Evolutionary conservation across 2,113 vertebrate genomes (phyloP), one percentile per base, ranked within the genome.

Genomic region (Festucalex cinctus): DNA sequence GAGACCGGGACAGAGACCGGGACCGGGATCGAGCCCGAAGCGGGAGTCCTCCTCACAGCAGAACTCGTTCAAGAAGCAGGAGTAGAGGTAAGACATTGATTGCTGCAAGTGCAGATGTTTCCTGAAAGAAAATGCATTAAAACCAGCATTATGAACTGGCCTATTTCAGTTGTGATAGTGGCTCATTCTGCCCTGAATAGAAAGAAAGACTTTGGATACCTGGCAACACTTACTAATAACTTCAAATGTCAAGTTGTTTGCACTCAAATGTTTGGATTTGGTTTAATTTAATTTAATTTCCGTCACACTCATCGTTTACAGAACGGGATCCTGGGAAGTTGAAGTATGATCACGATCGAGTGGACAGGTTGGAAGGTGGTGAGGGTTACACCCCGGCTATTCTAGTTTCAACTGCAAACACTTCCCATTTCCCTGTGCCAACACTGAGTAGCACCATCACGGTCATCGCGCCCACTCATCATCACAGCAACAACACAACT

Each of bases 391-490:
- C 92, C 74, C 91, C 94, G 9, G 88, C 93, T 68, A 89, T 91
- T 66, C 91, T 95, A 9, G 92, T 94, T 60, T 90, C 95, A 48
- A 91, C 87, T 71, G 91, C 93, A 74, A 88, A 94, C 71, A 94
- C 96, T 0, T 86, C 93, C 36, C 95, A 96, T 76, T 99, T 96
- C 71, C 95, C 95, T 32, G 95, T 97, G 70, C 96, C 95, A 71
- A 92, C 95, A 0, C 85, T 99, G 85, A 97, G 95, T 89, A 99
- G 97, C 88, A 96, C 95, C 70, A 97, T 98, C 70, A 98, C 95
- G 3, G 96, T 98, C 70, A 96, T 98, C 46, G 95, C 95, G 65
- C 95, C 96, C 77, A 93, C 93, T 6, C 87, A 86, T 84, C 96
- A 98, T 85, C 96, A 97, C 71, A 94, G 94, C 74, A 98, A 95